Percentiles rank a stretch among this genome's conserved stretches.
Evolutionary conservation across 2,888 invertebrate species (phyloP).

Genomic region (Pterostichus madidus): DNA sequence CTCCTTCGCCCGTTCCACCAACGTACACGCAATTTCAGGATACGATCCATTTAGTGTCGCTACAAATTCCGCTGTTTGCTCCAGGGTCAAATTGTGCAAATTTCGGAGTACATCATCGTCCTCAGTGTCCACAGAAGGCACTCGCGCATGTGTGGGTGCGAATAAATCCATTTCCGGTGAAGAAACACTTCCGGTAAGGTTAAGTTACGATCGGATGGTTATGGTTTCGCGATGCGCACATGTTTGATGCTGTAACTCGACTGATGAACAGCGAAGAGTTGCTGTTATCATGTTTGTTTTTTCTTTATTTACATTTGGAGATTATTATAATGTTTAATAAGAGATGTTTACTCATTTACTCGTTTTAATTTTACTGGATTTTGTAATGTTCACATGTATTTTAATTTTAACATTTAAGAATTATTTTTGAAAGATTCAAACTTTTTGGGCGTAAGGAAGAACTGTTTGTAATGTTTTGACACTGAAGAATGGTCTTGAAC

Average conservation of each 20-base stretch:
- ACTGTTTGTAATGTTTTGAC: too few species aligned
- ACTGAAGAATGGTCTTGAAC: too few species aligned
- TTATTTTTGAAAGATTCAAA: too few species aligned
- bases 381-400: too few species aligned
- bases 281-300: slow-evolving; percentile 41
- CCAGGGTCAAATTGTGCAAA: neutral
- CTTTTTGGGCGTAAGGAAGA: too few species aligned
- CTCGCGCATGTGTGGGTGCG: neutral
- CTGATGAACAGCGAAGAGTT: too few species aligned
- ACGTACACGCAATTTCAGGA: neutral
- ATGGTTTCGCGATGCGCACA: neutral
- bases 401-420: too few species aligned
- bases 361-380: too few species aligned
- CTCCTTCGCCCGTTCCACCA: slow-evolving; percentile 13
- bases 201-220: too few species aligned
- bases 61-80: neutral
- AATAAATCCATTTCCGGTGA: slow-evolving; percentile 33
- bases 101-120: neutral
- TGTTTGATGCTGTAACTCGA: neutral
- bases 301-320: slow-evolving; percentile 25
- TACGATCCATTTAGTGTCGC: neutral
- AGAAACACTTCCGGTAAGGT: neutral
- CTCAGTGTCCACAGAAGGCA: neutral
- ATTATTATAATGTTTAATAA: slow-evolving; percentile 17
- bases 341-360: neutral